Base-by-base conservation (phyloP, 2,888 invertebrate genomes). In the Nezara viridula region DNA sequence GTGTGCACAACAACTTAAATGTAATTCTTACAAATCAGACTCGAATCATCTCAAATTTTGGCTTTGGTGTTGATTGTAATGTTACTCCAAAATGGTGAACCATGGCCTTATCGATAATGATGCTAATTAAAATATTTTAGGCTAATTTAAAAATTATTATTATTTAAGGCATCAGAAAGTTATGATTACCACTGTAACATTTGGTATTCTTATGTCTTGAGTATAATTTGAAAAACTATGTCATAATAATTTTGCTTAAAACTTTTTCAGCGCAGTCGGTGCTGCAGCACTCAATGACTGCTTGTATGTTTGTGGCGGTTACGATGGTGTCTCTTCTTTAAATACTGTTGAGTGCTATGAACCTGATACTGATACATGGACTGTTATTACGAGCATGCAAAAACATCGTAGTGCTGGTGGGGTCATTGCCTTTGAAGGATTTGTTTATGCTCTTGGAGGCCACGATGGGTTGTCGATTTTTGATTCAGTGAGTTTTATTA, bases 391-490 rank as follows among this genome's bases (percentile, higher is more conserved):
- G n/a, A 94, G 95, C 21, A 96, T 96, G 96, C 95, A 95, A 91
- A 95, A 95, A 92, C 95, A 95, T 92, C 93, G 95, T 73, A 96
- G 96, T 92, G 96, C 96, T 85, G 96, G 96, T 32, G 96, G 96
- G 81, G 95, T 96, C 5, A 95, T 96, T 7, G 94, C 96, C 32
- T 94, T 95, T 92, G 94, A 94, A 92, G 96, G 96, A 55, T 96
- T 95, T 92, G 95, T 97, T 89, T 97, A 96, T 92, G 96, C 96
- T 0, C 93, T 97, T 77, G 98, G 98, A 27, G 98, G 98, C 0
- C 98, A 98, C 92, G 97, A 98, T 93, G 97, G 98, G 0, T 93
- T 97, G 27, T 96, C 96, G 12, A 98, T 97, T 91, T 97, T 97
- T 92, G 96, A 97, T 93, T 96, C 96, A 3, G 97, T 95, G 92